Base-by-base conservation (phyloP, 2,888 invertebrate species). In the Drosophila nr. fundita region DNA sequence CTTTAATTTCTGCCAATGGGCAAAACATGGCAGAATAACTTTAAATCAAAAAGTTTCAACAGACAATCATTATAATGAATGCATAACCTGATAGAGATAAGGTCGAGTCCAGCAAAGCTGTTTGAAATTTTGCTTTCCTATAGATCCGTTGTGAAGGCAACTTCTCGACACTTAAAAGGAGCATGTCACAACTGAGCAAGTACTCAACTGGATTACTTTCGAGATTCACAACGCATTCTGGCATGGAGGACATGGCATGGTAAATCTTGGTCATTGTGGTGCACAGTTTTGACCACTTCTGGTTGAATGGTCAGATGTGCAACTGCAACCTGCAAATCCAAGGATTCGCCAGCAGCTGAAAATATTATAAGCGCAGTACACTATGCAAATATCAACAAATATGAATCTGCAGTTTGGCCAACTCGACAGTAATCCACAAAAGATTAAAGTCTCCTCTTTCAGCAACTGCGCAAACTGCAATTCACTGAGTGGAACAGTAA, bases 1-100 rank as follows among this genome's bases (percentile, higher is more conserved):
- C 32, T 6, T 62, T 67, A 55, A 40, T 55, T 24, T 59, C 29
- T 7, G 55, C 10, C 27, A 58, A 58, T 57, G 40, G 4, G 52
- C 52, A 30, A 42, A 32, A 73, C 27, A 34, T 24, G 30, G 3
- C 21, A 45, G 48, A 27, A 21, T 7, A 8, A 24, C 15, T 45
- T 24, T 2, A 24, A 45, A 4, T 24, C 15, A 15, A 24, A 42
- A 21, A 2, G 11, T 38, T 15, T 4, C 4, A 45, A 4, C 21
- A 24, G 13, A 7, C 4, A 24, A 45, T 45, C 7, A 21, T 45
- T 13, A 13, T 45, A 45, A 45, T 21, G 13, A 45, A 21, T 21
- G 21, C 15, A 45, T 24, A 24, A 15, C 45, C 8, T 45, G 8
- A 15, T 0, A 1, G 45, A 24, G 8, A 27, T 13, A 36, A 18